Evolutionary conservation across 2,113 vertebrate species (phyloP).

Genomic region (Myotis davidii): DNA sequence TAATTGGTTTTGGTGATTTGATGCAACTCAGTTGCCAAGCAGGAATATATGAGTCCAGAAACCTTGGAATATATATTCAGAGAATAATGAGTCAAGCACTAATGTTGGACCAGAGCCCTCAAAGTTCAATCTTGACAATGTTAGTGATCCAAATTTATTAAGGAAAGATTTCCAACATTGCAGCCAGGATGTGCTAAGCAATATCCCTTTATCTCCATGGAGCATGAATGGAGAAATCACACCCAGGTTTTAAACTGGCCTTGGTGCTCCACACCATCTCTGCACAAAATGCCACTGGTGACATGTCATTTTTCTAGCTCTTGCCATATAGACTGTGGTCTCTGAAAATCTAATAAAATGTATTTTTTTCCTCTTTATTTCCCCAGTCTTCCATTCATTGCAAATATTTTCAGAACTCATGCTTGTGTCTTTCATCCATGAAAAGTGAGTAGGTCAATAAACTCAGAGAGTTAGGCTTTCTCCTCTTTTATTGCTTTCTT

Average conservation of each 20-base stretch:
- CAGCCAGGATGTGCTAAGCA: not conserved
- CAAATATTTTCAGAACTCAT: constrained; percentile 13
- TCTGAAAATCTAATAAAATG: not conserved
- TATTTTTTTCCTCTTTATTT: not conserved
- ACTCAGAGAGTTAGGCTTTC: not conserved
- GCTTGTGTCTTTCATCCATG: not conserved
- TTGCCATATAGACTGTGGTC: not conserved
- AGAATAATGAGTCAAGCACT: not conserved
- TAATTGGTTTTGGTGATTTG: not conserved
- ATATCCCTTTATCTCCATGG: not conserved
- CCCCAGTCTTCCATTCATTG: not conserved
- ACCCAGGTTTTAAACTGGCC: not conserved
- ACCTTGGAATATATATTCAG: not conserved
- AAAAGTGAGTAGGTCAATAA: constrained; percentile 53
- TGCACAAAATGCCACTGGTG: not conserved
- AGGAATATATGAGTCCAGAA: not conserved
- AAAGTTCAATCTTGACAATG: not conserved
- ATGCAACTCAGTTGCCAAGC: not conserved
- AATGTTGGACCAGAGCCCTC: not conserved
- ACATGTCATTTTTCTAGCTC: not conserved
- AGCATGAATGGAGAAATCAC: not conserved
- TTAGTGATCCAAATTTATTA: not conserved
- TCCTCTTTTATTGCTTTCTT: constrained; percentile 55
- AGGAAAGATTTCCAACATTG: not conserved
- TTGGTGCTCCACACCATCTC: not conserved